These are phyloP conservation scores for Lacerta viridis DNA, from an alignment of 2,797 vertebrate species.

Conservation along the genomic window DNA sequence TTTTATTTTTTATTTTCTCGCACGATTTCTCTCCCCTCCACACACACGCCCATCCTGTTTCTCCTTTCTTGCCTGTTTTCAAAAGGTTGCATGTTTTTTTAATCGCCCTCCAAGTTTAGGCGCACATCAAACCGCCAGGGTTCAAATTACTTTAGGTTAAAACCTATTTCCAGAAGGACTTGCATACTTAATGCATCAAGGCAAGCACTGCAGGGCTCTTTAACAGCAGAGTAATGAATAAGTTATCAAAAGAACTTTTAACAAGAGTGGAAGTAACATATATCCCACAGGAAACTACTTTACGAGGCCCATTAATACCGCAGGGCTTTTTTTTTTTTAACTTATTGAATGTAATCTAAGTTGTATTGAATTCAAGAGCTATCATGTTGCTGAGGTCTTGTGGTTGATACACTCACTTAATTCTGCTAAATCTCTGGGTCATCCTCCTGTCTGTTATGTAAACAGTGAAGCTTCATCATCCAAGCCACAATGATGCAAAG, in stretches of 20 bases:
- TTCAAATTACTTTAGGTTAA: conserved; percentile 71
- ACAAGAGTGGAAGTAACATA: conserved; percentile 71
- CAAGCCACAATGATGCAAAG: conserved; percentile 24
- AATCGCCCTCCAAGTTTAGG: conserved; percentile 46
- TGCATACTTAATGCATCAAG: conserved; percentile 63
- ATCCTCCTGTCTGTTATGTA: conserved; percentile 47
- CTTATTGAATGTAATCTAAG: conserved; percentile 69
- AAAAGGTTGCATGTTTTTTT: conserved; percentile 42
- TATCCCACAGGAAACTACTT: conserved; percentile 73
- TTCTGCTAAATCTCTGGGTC: conserved; percentile 53
- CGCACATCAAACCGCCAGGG: conserved; percentile 53
- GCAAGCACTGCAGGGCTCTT: conserved; percentile 54
- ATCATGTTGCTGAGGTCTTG: conserved; percentile 57
- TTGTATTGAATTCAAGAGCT: conserved; percentile 51
- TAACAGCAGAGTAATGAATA: conserved; percentile 76
- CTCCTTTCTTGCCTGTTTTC: conserved; percentile 39
- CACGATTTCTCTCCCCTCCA: no score
- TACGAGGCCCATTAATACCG: conserved; percentile 72
- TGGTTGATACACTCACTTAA: conserved; percentile 61
- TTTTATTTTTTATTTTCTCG: conserved; percentile 3
- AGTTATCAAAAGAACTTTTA: conserved; percentile 78
- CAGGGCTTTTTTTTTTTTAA: conserved; percentile 60
- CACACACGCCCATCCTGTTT: conserved; percentile 4
- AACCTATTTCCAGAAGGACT: conserved; percentile 70
- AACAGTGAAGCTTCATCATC: conserved; percentile 32